Percentiles rank a stretch among this genome's conserved stretches.
phyloP scores from a whole-genome alignment of 2,113 vertebrate species.

The Strix uralensis region DNA sequence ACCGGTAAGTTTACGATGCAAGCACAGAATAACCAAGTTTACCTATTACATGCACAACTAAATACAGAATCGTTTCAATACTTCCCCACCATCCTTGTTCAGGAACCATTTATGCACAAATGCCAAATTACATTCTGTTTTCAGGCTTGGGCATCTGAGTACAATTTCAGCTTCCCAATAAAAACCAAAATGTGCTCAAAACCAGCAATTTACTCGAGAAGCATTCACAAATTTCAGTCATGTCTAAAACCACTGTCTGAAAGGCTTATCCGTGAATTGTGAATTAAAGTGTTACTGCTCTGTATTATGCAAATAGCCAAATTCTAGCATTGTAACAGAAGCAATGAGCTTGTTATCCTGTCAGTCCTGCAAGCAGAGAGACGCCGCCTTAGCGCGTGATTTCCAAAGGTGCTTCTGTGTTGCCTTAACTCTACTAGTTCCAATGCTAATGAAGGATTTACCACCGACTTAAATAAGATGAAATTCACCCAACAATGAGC shows the following conservation, averaged over 20 bases:
- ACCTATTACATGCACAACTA: neutral
- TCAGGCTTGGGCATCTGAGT: neutral
- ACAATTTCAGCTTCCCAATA: neutral
- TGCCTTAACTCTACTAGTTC: neutral
- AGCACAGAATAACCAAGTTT: neutral
- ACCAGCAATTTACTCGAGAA: neutral
- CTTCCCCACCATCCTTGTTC: neutral
- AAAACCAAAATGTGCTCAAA: conserved; percentile 8
- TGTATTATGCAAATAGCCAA: conserved; percentile 4
- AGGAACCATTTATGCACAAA: neutral
- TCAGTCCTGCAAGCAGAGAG: neutral
- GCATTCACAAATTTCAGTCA: neutral
- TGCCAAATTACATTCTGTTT: neutral
- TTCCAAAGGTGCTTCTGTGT: neutral
- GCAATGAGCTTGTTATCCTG: conserved; percentile 19
- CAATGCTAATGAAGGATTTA: conserved; percentile 2
- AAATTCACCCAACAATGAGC: neutral
- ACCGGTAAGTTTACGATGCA: neutral
- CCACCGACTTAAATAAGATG: neutral
- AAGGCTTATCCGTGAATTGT: conserved; percentile 1
- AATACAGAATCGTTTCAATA: neutral
- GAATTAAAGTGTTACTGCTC: conserved; percentile 18
- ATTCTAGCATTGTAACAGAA: neutral
- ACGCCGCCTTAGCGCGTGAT: neutral
- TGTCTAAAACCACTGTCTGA: neutral